Evolutionary conservation across 2,888 invertebrate species (phyloP), one percentile per base, ranked within the genome.

Genomic region (Saturnia japonica): DNA sequence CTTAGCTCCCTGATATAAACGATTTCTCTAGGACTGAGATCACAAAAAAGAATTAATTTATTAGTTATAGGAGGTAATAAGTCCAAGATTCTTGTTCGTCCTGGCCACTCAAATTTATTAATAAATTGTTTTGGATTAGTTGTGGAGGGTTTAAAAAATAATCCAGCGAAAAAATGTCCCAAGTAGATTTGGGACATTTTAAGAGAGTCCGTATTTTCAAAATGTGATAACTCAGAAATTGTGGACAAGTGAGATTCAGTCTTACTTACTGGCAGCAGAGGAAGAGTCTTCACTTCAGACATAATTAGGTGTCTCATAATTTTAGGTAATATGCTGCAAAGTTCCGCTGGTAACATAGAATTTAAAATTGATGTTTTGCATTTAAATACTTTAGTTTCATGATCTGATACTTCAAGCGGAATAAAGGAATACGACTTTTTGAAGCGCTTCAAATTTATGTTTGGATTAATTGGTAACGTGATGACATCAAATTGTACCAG

Each of bases 241-340:
- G 82, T 82, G 43, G 85, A 80, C 71, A 88, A 76, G 47, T 77
- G 72, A 1, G 78, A 75, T 19, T 78, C 76, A 9, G 75, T 72
- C 71, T 80, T 84, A 67, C 77, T 75, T 57, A 78, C 54, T 43
- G 74, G 69, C 22, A 74, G 8, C 22, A n/a, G 25, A 43, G 76
- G 47, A 54, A 77, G 72, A 40, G 74, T 40, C 16, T 77, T 64
- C 43, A 71, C 73, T 40, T 73, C 74, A 70, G 77, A 79, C 3
- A 76, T 73, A 62, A 82, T 72, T 70, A 89, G 78, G n/a, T 78
- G 81, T 42, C 74, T 76, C 74, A 93, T 82, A 74, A 92, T 81
- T 76, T 81, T 86, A 16, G 93, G 93, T 68, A 93, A 73, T 72
- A 93, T 83, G 71, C 83, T 88, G 71, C 93, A 93, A 70, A 93